These are phyloP conservation scores for Cotesia vestalis DNA, from an alignment of 1,140 invertebrate species.

Conservation along the genomic window DNA sequence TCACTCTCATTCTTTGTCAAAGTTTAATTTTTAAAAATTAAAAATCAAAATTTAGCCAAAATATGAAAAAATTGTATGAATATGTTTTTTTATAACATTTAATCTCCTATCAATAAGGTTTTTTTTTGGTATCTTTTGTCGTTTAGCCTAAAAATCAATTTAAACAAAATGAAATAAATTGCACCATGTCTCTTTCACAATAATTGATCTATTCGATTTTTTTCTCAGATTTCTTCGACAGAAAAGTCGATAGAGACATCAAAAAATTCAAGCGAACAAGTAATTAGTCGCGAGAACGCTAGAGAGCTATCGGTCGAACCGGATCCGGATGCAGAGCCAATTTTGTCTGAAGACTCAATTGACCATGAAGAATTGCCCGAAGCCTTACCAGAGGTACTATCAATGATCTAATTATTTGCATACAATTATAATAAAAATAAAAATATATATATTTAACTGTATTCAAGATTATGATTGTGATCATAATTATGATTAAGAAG, in stretches of 20 bases:
- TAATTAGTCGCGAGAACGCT: slow-evolving; percentile 52
- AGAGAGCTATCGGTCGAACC: slow-evolving; percentile 68
- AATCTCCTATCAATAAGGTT: too few relatives aligned
- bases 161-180: too few relatives aligned
- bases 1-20: too few relatives aligned
- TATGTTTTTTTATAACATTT: too few relatives aligned
- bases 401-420: not conserved
- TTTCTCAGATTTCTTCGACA: too few relatives aligned
- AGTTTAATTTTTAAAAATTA: too few relatives aligned
- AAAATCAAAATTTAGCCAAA: too few relatives aligned
- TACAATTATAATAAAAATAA: not conserved
- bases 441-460: not conserved
- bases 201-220: too few relatives aligned
- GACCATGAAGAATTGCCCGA: slow-evolving; percentile 56
- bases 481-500: not conserved
- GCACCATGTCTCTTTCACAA: too few relatives aligned
- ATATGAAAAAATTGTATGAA: too few relatives aligned
- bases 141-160: too few relatives aligned
- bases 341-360: slow-evolving; percentile 59
- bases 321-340: slow-evolving; percentile 69
- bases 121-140: too few relatives aligned
- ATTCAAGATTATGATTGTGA: not conserved
- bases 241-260: not conserved
- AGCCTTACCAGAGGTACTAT: slow-evolving; percentile 40
- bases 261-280: not conserved